phyloP scores from a whole-genome alignment of 2,888 invertebrate species.

The Clusia tigrina region DNA sequence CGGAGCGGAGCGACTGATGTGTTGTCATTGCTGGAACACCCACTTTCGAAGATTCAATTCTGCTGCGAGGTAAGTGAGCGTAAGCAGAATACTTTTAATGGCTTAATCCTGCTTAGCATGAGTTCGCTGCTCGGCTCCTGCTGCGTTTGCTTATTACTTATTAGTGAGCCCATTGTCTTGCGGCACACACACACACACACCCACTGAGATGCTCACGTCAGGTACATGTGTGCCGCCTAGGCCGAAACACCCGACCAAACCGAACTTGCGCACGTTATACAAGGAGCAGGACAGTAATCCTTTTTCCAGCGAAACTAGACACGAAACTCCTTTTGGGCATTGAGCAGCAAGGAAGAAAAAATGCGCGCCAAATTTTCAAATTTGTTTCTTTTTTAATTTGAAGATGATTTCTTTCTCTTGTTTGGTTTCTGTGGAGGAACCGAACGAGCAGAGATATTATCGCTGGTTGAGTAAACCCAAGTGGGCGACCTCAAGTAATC shows the following conservation, averaged over 20 bases:
- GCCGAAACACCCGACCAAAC: background rate
- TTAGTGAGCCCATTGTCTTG: background rate
- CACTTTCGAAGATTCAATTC: slow-evolving; percentile 15
- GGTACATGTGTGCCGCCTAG: slow-evolving; percentile 8
- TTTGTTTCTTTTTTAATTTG: background rate
- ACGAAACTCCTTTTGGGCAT: background rate
- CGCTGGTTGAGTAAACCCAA: background rate
- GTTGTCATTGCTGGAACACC: too few relatives aligned
- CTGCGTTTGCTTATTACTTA: background rate
- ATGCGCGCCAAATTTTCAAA: slow-evolving; percentile 15
- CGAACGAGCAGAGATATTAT: too few relatives aligned
- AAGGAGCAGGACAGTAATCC: slow-evolving; percentile 10
- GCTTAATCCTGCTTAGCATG: slow-evolving; percentile 24
- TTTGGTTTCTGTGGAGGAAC: too few relatives aligned
- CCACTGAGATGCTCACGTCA: too few relatives aligned
- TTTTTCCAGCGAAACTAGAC: slow-evolving; percentile 8
- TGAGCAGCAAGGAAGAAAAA: background rate
- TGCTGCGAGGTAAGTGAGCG: background rate
- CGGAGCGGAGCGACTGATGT: too few relatives aligned
- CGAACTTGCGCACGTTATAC: background rate
- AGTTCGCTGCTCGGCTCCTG: too few relatives aligned
- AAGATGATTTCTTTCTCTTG: background rate
- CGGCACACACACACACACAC: slow-evolving; percentile 16
- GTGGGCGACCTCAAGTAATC: slow-evolving; percentile 16
- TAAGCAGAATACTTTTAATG: background rate